A percentile compares a stretch with the other conserved stretches of the same genome.
These are phyloP conservation scores for Xiphorhynchus erythropygius DNA, from an alignment of 2,797 vertebrate species.

Conservation along the genomic window DNA sequence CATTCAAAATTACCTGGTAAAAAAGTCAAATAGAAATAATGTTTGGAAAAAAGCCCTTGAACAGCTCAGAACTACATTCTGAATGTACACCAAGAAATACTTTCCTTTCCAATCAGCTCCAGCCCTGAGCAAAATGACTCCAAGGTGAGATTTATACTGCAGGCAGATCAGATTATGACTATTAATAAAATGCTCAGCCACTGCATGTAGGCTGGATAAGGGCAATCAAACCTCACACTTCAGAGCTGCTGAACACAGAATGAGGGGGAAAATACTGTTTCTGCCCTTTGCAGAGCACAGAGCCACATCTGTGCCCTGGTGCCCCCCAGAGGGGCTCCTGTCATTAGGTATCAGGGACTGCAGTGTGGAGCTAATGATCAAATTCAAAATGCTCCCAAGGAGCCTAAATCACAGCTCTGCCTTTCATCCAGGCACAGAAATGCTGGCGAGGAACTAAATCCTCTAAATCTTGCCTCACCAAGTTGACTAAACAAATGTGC, in stretches of 20 bases:
- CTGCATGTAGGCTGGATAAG: not conserved
- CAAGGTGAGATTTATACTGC: slow-evolving; percentile 1
- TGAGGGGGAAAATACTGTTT: not conserved
- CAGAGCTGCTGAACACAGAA: not conserved
- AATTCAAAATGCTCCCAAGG: not conserved
- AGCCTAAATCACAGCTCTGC: not conserved
- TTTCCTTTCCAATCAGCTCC: slow-evolving; percentile 25
- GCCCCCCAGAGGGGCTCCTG: not conserved
- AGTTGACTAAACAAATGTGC: slow-evolving; percentile 53
- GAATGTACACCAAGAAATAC: not conserved
- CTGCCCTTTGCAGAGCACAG: not conserved
- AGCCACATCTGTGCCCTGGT: not conserved
- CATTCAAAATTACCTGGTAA: slow-evolving; percentile 81
- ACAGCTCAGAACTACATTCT: not conserved
- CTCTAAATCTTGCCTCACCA: slow-evolving; percentile 64
- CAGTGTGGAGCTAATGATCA: not conserved
- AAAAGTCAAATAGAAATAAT: not conserved
- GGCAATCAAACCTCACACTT: slow-evolving; percentile 26
- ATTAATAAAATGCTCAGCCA: slow-evolving; percentile 39
- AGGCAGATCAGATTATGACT: slow-evolving; percentile 31
- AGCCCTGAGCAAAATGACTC: slow-evolving; percentile 8
- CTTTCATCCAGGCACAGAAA: slow-evolving; percentile 16
- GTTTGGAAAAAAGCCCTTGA: not conserved
- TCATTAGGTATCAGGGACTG: not conserved
- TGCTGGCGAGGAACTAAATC: slow-evolving; percentile 49